phyloP scores from a whole-genome alignment of 2,113 vertebrate species.

The Cottus gobio region DNA sequence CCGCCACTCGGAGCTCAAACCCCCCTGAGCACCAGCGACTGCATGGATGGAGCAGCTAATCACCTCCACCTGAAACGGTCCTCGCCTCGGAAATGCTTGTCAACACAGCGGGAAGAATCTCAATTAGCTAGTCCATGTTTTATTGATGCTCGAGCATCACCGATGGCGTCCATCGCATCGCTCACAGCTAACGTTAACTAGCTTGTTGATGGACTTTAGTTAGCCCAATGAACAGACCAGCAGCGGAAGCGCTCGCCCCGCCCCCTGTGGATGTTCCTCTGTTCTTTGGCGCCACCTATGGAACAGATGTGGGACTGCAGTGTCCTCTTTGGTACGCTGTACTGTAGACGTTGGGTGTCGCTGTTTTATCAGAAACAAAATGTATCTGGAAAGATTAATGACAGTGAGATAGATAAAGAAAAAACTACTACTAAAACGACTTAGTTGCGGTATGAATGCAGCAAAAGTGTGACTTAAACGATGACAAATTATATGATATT shows the following conservation, averaged over 20 bases:
- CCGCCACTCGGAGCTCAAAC: conserved; percentile 67
- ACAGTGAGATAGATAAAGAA: not conserved
- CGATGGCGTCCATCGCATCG: conserved; percentile 7
- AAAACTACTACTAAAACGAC: not conserved
- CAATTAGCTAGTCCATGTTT: conserved; percentile 48
- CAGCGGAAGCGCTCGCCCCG: conserved; percentile 49
- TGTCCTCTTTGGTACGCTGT: accelerated
- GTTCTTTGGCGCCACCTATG: conserved; percentile 39
- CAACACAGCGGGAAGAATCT: not conserved
- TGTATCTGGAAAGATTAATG: not conserved
- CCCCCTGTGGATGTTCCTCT: conserved; percentile 13
- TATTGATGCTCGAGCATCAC: not conserved
- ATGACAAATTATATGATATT: too few relatives aligned
- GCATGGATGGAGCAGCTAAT: conserved; percentile 65
- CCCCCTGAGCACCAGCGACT: conserved; percentile 28
- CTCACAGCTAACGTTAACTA: conserved; percentile 62
- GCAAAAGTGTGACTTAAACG: too few relatives aligned
- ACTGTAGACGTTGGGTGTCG: conserved; percentile 41
- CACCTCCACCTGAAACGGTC: not conserved
- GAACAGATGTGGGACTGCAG: not conserved
- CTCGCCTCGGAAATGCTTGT: conserved; percentile 14
- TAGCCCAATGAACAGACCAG: conserved; percentile 54
- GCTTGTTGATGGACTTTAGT: conserved; percentile 70
- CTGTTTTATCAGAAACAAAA: conserved; percentile 1
- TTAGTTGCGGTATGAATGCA: too few relatives aligned